These are phyloP conservation scores for Stenolophus ochropezus DNA, from an alignment of 2,888 invertebrate genomes.

Conservation along the genomic window DNA sequence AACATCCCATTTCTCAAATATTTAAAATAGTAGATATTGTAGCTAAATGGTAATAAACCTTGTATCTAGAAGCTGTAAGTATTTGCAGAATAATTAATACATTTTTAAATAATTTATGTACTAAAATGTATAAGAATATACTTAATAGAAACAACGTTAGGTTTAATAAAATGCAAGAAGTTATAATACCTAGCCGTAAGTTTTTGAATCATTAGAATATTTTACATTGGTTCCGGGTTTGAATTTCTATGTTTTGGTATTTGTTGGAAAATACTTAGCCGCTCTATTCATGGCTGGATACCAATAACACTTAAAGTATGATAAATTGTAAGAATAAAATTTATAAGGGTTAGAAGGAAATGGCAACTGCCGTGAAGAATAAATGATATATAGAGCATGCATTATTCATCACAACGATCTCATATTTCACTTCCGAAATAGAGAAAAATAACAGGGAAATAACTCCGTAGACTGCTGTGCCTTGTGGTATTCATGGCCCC, in stretches of 20 bases:
- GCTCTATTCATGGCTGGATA: conserved; percentile 57
- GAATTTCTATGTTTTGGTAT: not conserved
- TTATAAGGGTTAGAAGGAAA: conserved; percentile 62
- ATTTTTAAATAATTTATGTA: no score
- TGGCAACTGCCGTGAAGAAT: conserved; percentile 61
- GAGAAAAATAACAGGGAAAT: conserved; percentile 66
- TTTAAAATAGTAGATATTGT: no score
- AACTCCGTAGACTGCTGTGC: conserved; percentile 32
- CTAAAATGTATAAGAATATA: no score
- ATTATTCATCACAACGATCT: conserved; percentile 80
- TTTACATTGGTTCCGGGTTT: not conserved
- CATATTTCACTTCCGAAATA: conserved; percentile 78
- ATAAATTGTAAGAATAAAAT: conserved; percentile 62
- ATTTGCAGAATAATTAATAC: no score
- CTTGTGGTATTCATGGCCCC: conserved; percentile 42
- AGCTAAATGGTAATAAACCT: no score
- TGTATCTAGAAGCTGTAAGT: no score
- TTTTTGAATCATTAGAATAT: no score
- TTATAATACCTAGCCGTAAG: no score
- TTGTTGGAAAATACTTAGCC: conserved; percentile 28
- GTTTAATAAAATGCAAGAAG: no score
- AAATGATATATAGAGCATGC: conserved; percentile 77
- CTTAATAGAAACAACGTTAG: no score
- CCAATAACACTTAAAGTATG: conserved; percentile 62
- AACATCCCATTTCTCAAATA: no score